Percentiles rank a stretch among this genome's conserved stretches.
Evolutionary conservation across 2,888 invertebrate species (phyloP).

Genomic region (Lacanobia oleracea): DNA sequence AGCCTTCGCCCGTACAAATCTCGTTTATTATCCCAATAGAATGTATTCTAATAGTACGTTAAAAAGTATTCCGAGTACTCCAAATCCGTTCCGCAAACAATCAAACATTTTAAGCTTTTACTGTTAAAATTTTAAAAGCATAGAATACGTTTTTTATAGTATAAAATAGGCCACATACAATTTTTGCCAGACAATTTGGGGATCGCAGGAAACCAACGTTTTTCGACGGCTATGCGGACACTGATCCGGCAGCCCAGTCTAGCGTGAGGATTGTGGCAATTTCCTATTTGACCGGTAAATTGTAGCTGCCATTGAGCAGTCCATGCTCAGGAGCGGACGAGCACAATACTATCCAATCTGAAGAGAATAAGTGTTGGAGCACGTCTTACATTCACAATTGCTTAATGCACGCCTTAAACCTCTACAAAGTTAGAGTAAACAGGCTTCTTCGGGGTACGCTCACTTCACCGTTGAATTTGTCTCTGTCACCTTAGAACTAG

Average conservation of each 20-base stretch:
- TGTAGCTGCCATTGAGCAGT: constrained; percentile 14
- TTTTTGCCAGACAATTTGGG: constrained; percentile 6
- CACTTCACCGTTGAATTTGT: too few species aligned
- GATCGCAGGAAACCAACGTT: constrained; percentile 16
- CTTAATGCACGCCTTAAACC: too few species aligned
- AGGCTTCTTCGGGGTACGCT: too few species aligned
- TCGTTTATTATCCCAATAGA: too few species aligned
- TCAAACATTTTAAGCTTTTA: too few species aligned
- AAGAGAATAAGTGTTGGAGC: neutral
- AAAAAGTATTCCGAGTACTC: too few species aligned
- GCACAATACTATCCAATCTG: neutral
- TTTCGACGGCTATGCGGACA: constrained; percentile 1
- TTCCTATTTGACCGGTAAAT: constrained; percentile 27
- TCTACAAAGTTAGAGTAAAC: too few species aligned
- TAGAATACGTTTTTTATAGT: neutral
- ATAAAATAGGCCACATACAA: neutral
- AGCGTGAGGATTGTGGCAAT: constrained; percentile 26
- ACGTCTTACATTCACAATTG: neutral
- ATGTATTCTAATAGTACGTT: too few species aligned
- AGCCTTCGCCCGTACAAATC: too few species aligned
- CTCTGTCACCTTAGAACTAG: too few species aligned
- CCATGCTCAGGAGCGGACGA: neutral
- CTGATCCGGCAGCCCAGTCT: constrained; percentile 1
- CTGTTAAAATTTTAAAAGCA: too few species aligned
- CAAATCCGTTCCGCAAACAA: too few species aligned